These are phyloP conservation scores for Odontomyia ornata DNA, from an alignment of 2,888 invertebrate species.

Conservation along the genomic window DNA sequence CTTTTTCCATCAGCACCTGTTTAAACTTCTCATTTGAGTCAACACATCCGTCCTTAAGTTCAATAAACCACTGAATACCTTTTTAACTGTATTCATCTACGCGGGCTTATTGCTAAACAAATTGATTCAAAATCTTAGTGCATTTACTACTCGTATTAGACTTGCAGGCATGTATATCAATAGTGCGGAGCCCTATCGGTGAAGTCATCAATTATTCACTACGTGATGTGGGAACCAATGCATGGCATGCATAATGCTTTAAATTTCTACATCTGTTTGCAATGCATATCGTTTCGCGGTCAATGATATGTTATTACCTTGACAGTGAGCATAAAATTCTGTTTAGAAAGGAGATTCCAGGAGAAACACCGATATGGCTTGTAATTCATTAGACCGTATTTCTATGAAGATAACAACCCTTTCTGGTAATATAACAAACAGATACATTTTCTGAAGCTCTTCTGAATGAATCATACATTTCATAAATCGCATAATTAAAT, in stretches of 20 bases:
- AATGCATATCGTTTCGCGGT: slow-evolving; percentile 2
- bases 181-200: background rate
- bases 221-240: background rate
- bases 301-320: slow-evolving; percentile 11
- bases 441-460: too few relatives aligned
- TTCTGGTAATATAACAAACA: too few relatives aligned
- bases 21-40: background rate
- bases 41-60: background rate
- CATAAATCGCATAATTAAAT: too few relatives aligned
- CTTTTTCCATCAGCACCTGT: too few relatives aligned
- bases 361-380: too few relatives aligned
- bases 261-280: background rate
- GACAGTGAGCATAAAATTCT: background rate
- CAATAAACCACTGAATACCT: background rate
- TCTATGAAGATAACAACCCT: too few relatives aligned
- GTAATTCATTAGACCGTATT: too few relatives aligned
- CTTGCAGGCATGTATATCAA: too few relatives aligned
- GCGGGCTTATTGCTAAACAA: background rate
- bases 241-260: background rate
- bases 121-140: background rate
- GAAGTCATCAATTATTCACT: background rate
- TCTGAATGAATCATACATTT: too few relatives aligned
- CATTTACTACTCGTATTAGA: too few relatives aligned
- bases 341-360: background rate
- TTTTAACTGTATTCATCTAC: background rate